Evolutionary conservation across 1,140 invertebrate species (phyloP).

Genomic region (Holcopasites calliopsidis): DNA sequence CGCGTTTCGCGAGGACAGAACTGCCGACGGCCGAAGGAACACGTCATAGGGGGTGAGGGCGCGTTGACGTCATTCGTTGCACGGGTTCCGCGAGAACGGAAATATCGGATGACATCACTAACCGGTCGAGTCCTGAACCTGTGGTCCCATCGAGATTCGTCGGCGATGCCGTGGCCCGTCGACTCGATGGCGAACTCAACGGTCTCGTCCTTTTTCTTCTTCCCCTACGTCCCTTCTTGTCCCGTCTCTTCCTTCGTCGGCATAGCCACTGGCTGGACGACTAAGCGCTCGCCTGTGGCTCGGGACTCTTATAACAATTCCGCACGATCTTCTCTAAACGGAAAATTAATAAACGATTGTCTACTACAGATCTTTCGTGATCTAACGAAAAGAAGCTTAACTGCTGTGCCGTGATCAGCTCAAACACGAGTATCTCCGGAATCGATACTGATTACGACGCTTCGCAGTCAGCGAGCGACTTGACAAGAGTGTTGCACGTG

Average conservation of each 20-base stretch:
- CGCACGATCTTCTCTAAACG: too few relatives aligned
- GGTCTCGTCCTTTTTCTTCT: conserved; percentile 37
- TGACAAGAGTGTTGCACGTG: too few relatives aligned
- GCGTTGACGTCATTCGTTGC: conserved; percentile 35
- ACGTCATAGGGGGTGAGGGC: background rate
- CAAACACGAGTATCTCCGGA: too few relatives aligned
- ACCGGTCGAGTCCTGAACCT: conserved; percentile 55
- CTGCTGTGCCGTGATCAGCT: too few relatives aligned
- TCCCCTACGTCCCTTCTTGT: background rate
- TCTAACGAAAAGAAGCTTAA: too few relatives aligned
- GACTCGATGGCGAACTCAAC: conserved; percentile 53
- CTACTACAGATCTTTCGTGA: too few relatives aligned
- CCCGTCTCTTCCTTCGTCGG: conserved; percentile 25
- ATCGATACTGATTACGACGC: too few relatives aligned
- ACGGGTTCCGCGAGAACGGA: conserved; percentile 58
- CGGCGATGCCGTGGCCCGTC: conserved; percentile 46
- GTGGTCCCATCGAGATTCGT: conserved; percentile 54
- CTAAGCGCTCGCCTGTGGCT: too few relatives aligned
- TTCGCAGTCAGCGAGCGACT: too few relatives aligned
- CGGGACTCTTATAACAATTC: too few relatives aligned
- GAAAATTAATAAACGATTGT: too few relatives aligned
- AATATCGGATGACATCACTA: conserved; percentile 70
- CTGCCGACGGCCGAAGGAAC: background rate
- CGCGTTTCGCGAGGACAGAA: background rate
- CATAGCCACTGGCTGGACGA: conserved; percentile 52